Conservation (phyloP, 2,888 invertebrate species). For the Seira musarum region DNA sequence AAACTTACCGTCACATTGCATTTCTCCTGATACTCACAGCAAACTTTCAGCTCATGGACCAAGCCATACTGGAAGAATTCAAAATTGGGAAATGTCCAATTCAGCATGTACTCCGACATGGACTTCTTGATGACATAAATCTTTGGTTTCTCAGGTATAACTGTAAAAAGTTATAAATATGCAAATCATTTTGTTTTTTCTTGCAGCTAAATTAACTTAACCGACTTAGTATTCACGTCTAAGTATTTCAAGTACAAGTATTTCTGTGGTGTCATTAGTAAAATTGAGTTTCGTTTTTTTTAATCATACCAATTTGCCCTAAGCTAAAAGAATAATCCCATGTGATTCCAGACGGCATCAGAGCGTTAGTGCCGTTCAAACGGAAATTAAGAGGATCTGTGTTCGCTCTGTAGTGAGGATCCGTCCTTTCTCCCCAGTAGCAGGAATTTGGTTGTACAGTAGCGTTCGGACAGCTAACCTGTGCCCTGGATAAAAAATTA, state of each 20-base stretch:
- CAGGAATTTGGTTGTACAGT: conserved; percentile 58
- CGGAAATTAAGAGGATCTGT: conserved; percentile 76
- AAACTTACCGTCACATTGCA: conserved; percentile 61
- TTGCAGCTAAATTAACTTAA: no score
- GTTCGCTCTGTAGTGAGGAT: conserved; percentile 76
- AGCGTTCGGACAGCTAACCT: conserved; percentile 57
- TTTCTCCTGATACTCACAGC: conserved; percentile 38
- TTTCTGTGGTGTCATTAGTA: neutral
- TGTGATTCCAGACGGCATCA: conserved; percentile 71
- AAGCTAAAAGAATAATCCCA: conserved; percentile 54
- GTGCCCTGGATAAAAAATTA: no score
- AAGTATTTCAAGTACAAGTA: no score
- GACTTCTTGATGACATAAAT: conserved; percentile 37
- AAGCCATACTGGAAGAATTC: conserved; percentile 64
- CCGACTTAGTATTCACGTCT: no score
- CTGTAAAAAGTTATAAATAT: no score
- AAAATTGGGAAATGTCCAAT: conserved; percentile 64
- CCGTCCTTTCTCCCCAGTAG: conserved; percentile 74
- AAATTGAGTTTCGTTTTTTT: neutral
- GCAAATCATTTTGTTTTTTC: no score
- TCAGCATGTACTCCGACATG: conserved; percentile 39
- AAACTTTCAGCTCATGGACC: conserved; percentile 62
- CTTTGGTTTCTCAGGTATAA: conserved; percentile 63
- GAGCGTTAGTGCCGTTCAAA: conserved; percentile 77
- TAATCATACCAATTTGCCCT: conserved; percentile 53